Evolutionary conservation across 2,113 vertebrate genomes (phyloP).

Genomic region (Nerophis lumbriciformis): DNA sequence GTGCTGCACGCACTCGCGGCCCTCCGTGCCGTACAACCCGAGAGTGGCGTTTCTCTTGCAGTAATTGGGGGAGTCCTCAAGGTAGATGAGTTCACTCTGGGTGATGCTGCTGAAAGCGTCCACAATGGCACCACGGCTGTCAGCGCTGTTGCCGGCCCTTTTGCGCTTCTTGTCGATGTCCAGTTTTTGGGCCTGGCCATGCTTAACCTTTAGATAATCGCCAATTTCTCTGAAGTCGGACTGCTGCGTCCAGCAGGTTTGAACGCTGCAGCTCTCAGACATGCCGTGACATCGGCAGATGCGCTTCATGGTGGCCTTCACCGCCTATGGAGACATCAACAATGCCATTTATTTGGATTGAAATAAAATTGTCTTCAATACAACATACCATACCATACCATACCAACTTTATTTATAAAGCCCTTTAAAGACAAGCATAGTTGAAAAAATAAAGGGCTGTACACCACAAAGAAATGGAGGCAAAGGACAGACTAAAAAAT

Average conservation of each 20-base stretch:
- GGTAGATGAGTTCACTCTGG: constrained; percentile 81
- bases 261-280: constrained; percentile 93
- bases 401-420: too few relatives aligned
- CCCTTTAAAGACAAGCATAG: too few relatives aligned
- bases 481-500: too few relatives aligned
- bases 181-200: constrained; percentile 83
- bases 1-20: constrained; percentile 84
- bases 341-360: neutral
- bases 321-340: constrained; percentile 71
- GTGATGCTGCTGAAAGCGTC: constrained; percentile 76
- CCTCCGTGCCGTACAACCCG: constrained; percentile 88
- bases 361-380: too few relatives aligned
- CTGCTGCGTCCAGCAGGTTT: constrained; percentile 94
- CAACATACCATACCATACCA: too few relatives aligned
- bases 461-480: too few relatives aligned
- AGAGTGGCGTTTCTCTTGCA: constrained; percentile 81
- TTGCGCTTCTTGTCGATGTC: constrained; percentile 81
- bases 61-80: constrained; percentile 96
- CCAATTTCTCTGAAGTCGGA: constrained; percentile 87
- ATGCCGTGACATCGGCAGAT: constrained; percentile 94
- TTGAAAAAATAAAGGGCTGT: too few relatives aligned
- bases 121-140: constrained; percentile 73
- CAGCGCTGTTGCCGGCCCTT: constrained; percentile 85
- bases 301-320: constrained; percentile 85
- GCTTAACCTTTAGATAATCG: constrained; percentile 86